phyloP scores from a whole-genome alignment of 2,113 vertebrate genomes.

The Lamprologus ornatipinnis region DNA sequence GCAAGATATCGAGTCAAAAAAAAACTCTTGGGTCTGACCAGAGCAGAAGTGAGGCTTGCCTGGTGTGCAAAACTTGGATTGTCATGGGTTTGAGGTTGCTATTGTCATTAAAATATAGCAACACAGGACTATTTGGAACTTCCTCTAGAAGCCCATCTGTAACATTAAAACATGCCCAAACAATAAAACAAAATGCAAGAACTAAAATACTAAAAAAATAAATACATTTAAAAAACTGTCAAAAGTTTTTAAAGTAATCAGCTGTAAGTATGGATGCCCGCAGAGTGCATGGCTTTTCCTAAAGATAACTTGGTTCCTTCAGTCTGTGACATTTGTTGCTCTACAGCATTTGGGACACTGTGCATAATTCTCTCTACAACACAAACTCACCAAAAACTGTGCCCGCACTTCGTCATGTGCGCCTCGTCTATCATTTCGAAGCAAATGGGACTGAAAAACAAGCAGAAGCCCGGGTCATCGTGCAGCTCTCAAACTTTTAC shows the following conservation, averaged over 20 bases:
- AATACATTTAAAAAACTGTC: neutral
- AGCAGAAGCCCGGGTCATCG: neutral
- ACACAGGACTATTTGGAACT: neutral
- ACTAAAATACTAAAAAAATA: neutral
- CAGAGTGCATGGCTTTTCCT: neutral
- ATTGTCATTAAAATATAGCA: neutral
- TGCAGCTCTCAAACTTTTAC: neutral
- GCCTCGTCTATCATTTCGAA: slow-evolving; percentile 99
- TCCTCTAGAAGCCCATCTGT: neutral
- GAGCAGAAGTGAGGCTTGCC: rapidly evolving
- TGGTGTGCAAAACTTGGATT: neutral
- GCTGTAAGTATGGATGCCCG: neutral
- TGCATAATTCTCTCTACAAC: neutral
- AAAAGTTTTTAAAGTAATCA: neutral
- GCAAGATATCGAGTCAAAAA: neutral
- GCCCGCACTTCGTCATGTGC: slow-evolving; percentile 98
- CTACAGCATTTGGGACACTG: neutral
- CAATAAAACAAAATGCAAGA: neutral
- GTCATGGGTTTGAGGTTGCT: neutral
- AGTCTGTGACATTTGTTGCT: neutral
- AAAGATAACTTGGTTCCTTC: neutral
- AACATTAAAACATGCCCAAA: neutral
- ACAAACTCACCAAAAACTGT: slow-evolving; percentile 93
- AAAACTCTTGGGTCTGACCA: neutral
- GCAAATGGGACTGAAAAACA: slow-evolving; percentile 88